Base-by-base conservation (phyloP, 2,888 invertebrate species). In the Tinea trinotella region DNA sequence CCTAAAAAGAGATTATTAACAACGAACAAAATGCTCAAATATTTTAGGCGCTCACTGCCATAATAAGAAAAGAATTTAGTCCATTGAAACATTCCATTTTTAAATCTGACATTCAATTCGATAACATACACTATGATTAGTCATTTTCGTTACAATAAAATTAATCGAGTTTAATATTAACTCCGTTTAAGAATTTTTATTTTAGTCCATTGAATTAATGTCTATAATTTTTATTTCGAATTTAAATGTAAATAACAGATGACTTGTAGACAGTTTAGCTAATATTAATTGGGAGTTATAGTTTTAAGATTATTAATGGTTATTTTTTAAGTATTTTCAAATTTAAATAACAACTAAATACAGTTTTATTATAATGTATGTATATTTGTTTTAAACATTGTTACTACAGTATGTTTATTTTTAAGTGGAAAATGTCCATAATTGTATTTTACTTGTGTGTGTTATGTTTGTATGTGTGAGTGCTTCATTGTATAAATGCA, bases 1-100 rank as follows among this genome's bases (percentile, higher is more conserved):
- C 74, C 73, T 67, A 1, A 12, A 56, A 54, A 30, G 65, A 74
- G 65, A 70, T 73, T 70, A 64, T 66, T 59, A 67, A 70, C 71
- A 71, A 74, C 72, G 74, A 76, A 75, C 62, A 68, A 75, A 77
- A 76, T 84, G 85, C 85, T 85, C 85, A 85, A 83, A 67, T 80
- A 40, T 76, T 72, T 78, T 74, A 82, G 80, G 80, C 83, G 65
- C 65, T 64, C 64, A 74, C 71, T 74, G 82, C 81, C 81, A 81
- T 57, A 56, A 44, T 44, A 18, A 52, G 30, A 35, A 24, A 35
- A 52, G 19, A 12, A 49, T 49, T 49, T n/a, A 13, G 50, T 50
- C 24, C 12, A 50, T 24, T 50, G 7, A 15, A 50, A 50, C 50
- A 50, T 50, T 50, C 50, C 50, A 50, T 50, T 50, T 50, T 50